Percentiles rank a stretch among this genome's conserved stretches.
These are phyloP conservation scores for Oreochromis spilurus DNA, from an alignment of 2,113 vertebrate species.

Conservation along the genomic window DNA sequence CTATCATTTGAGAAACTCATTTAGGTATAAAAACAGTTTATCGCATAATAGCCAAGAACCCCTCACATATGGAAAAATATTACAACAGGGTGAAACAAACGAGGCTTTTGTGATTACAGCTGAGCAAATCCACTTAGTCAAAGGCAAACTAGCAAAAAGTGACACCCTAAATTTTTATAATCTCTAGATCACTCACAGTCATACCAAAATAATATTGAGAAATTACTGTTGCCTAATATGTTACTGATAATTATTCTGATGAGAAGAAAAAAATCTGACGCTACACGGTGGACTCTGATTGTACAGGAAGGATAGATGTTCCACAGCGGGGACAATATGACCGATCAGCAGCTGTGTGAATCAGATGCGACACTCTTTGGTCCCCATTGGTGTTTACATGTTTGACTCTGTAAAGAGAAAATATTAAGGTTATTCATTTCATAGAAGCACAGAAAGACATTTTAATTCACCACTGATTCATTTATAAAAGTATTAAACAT, in stretches of 20 bases:
- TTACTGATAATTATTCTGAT: not conserved
- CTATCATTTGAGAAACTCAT: not conserved
- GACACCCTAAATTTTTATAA: not conserved
- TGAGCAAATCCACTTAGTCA: fast-evolving
- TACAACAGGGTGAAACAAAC: not conserved
- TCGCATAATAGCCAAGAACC: fast-evolving
- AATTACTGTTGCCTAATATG: not conserved
- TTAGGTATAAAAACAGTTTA: not conserved
- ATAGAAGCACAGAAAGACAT: not conserved
- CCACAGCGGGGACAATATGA: fast-evolving
- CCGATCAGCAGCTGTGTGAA: not conserved
- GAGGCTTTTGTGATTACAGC: not conserved
- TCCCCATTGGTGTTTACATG: slow-evolving; percentile 44
- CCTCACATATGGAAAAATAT: not conserved
- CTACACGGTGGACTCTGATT: fast-evolving
- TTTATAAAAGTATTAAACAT: not conserved
- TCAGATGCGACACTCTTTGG: not conserved
- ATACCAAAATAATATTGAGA: not conserved
- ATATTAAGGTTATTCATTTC: not conserved
- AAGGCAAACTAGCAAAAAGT: not conserved
- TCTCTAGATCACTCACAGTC: not conserved
- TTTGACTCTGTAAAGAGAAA: slow-evolving; percentile 50
- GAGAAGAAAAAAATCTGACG: not conserved
- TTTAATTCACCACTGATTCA: not conserved
- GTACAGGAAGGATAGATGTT: not conserved